phyloP scores from a whole-genome alignment of 30 jellyfish, hydroid and myxozoan genomes.

The Turritopsis rubra region DNA sequence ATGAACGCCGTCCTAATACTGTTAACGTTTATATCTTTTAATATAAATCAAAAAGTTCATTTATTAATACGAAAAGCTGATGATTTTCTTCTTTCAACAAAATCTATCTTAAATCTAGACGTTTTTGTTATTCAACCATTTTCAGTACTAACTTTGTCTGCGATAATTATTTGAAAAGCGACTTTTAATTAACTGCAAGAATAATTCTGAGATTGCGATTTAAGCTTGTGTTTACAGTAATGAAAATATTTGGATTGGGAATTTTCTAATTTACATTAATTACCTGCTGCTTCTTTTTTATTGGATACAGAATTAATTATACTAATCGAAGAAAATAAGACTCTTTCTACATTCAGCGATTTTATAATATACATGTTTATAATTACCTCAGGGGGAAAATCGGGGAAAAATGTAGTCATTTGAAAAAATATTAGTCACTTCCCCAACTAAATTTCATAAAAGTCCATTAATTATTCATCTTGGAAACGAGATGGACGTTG shows the following conservation, averaged over 20 bases:
- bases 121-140: neutral
- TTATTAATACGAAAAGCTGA: neutral
- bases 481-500: too few species aligned
- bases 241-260: neutral
- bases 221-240: neutral
- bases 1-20: neutral
- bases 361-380: too few species aligned
- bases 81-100: neutral
- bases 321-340: too few species aligned
- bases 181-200: neutral
- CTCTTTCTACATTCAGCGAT: too few species aligned
- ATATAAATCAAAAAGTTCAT: neutral
- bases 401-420: too few species aligned
- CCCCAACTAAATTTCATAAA: too few species aligned
- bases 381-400: too few species aligned
- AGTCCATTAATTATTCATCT: too few species aligned
- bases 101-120: neutral
- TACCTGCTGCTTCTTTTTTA: too few species aligned
- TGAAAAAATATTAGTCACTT: too few species aligned
- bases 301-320: too few species aligned
- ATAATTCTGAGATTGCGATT: neutral
- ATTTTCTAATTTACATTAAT: neutral
- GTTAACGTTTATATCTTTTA: neutral
- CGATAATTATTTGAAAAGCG: neutral
- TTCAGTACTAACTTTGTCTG: neutral